These are phyloP conservation scores for Calyptommatus sinebrachiatus DNA, from an alignment of 2,113 vertebrate species.

Conservation along the genomic window DNA sequence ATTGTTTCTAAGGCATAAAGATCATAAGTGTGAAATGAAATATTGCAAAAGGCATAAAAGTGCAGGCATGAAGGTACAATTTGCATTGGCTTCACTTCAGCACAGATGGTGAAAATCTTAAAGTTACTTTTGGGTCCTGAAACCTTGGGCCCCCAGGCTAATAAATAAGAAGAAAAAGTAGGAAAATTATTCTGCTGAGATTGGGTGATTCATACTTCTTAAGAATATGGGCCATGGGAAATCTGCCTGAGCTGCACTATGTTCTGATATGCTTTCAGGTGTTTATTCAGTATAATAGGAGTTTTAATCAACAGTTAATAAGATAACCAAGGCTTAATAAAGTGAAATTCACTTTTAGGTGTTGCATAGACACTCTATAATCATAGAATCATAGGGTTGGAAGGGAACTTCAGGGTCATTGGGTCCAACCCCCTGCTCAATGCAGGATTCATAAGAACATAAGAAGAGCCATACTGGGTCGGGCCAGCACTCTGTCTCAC, in stretches of 20 bases:
- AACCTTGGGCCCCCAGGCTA: constrained; percentile 42
- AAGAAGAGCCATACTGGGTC: too few relatives aligned
- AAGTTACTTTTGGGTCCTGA: constrained; percentile 37
- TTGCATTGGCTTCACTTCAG: constrained; percentile 51
- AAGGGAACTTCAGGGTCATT: too few relatives aligned
- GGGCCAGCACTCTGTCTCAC: too few relatives aligned
- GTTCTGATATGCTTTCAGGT: constrained; percentile 43
- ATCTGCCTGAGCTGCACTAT: constrained; percentile 23
- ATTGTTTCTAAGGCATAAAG: constrained; percentile 54
- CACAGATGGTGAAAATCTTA: constrained; percentile 40
- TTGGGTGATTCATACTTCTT: constrained; percentile 47
- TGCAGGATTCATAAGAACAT: too few relatives aligned
- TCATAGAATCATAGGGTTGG: too few relatives aligned
- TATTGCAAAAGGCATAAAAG: constrained; percentile 41
- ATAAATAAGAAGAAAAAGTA: constrained; percentile 34
- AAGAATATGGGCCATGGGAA: constrained; percentile 40
- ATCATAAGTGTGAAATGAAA: constrained; percentile 59
- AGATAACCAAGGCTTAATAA: constrained; percentile 50
- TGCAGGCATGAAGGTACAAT: constrained; percentile 49
- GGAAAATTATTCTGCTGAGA: constrained; percentile 37
- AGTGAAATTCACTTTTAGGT: constrained; percentile 36
- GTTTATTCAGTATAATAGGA: constrained; percentile 44
- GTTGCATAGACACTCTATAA: constrained; percentile 35
- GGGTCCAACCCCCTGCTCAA: too few relatives aligned
- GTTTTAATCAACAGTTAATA: constrained; percentile 50